Evolutionary conservation across 2,888 invertebrate species (phyloP).

Genomic region (Agriopis leucophaearia): DNA sequence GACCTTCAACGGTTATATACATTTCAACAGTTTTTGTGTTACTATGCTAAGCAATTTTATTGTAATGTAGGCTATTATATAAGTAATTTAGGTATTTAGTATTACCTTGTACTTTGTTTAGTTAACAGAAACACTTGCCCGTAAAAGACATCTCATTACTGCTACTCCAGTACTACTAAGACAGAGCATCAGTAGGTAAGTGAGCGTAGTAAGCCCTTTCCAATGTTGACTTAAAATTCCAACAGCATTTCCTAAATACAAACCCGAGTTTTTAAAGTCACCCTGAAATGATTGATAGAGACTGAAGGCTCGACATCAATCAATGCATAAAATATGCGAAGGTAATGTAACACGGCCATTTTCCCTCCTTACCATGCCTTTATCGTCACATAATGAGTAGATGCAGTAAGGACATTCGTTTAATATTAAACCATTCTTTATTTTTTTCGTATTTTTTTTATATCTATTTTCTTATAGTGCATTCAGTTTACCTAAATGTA

Average conservation of each 20-base stretch:
- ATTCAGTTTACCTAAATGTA: too few species aligned
- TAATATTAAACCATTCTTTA: background rate
- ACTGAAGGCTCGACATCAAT: conserved; percentile 41
- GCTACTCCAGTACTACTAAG: background rate
- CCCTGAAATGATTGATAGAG: conserved; percentile 37
- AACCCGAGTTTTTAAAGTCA: conserved; percentile 27
- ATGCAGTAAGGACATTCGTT: conserved; percentile 23
- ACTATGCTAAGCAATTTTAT: too few species aligned
- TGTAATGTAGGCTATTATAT: too few species aligned
- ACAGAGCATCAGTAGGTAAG: background rate
- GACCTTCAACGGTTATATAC: too few species aligned
- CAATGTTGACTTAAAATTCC: conserved; percentile 9
- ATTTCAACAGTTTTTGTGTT: too few species aligned
- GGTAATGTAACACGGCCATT: conserved; percentile 36
- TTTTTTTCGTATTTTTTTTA: background rate
- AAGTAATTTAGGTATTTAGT: too few species aligned
- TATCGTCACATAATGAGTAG: conserved; percentile 3
- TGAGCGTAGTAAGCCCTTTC: background rate
- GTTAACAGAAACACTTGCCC: too few species aligned
- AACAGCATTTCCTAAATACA: conserved; percentile 15
- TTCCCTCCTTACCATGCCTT: conserved; percentile 25
- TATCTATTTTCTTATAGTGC: too few species aligned
- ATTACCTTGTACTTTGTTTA: too few species aligned
- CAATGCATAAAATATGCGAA: conserved; percentile 43
- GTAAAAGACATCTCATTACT: background rate